A percentile compares a stretch with the other conserved stretches of the same genome.
Conservation (phyloP, 2,113 vertebrate species). For the Mustela lutreola region DNA sequence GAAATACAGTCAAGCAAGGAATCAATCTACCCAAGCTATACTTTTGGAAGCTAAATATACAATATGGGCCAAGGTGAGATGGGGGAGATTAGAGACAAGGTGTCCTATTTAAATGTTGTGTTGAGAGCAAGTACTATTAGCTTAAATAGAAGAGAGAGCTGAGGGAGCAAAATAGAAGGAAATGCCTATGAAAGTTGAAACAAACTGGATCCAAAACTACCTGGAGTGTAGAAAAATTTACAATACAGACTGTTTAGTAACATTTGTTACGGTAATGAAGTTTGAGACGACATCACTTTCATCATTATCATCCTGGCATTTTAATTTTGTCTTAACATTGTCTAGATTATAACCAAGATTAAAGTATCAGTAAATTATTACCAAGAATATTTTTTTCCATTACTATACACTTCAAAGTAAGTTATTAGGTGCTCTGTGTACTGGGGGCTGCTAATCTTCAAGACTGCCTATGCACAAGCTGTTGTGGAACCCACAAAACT, state of each 20-base stretch:
- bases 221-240: background rate
- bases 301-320: background rate
- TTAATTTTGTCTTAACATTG: background rate
- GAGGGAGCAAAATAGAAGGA: background rate
- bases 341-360: background rate
- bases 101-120: background rate
- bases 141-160: background rate
- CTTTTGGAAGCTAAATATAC: background rate
- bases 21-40: background rate
- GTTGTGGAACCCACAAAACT: background rate
- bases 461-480: background rate
- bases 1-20: constrained; percentile 6
- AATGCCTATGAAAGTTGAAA: background rate
- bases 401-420: background rate
- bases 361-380: background rate
- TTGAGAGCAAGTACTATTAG: background rate
- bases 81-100: background rate
- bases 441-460: background rate
- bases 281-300: background rate
- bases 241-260: background rate
- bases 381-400: background rate
- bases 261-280: background rate
- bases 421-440: background rate
- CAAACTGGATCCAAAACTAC: background rate
- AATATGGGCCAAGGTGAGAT: background rate